phyloP scores from a whole-genome alignment of 2,888 invertebrate species.

The Neoaliturus tenellus region DNA sequence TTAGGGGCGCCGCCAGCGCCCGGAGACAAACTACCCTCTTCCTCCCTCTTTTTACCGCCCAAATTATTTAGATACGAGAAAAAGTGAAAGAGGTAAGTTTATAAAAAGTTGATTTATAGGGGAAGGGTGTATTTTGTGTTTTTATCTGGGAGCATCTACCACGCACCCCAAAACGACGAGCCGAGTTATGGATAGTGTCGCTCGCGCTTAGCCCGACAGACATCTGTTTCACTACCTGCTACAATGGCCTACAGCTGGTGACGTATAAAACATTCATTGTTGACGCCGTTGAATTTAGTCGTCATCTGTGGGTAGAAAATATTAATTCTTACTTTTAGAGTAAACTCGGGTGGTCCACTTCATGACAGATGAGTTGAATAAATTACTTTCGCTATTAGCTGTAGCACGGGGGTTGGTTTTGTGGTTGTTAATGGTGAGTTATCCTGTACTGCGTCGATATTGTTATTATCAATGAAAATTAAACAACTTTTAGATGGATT shows the following conservation, averaged over 20 bases:
- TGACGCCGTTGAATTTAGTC: slow-evolving; percentile 8
- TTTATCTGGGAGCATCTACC: slow-evolving; percentile 46
- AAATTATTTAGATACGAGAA: slow-evolving; percentile 43
- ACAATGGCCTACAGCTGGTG: background rate
- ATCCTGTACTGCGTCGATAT: no score
- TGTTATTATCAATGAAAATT: no score
- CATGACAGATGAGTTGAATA: background rate
- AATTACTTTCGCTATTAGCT: background rate
- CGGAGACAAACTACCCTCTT: slow-evolving; percentile 24
- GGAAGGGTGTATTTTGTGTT: slow-evolving; percentile 52
- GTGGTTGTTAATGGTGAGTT: no score
- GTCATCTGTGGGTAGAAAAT: background rate
- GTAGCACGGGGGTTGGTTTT: no score
- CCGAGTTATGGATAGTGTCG: slow-evolving; percentile 41
- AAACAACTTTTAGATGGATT: no score
- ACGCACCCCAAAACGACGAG: slow-evolving; percentile 49
- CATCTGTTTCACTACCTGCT: slow-evolving; percentile 47
- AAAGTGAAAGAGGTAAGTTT: slow-evolving; percentile 47
- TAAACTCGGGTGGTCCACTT: background rate
- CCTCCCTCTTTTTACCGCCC: slow-evolving; percentile 33
- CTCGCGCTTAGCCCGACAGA: background rate
- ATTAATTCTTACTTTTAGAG: background rate
- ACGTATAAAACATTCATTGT: slow-evolving; percentile 22
- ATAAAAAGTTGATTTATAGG: slow-evolving; percentile 44
- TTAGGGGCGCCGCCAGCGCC: slow-evolving; percentile 13